Conservation (phyloP, 2,888 invertebrate species). For the Melinopterus prodromus region DNA sequence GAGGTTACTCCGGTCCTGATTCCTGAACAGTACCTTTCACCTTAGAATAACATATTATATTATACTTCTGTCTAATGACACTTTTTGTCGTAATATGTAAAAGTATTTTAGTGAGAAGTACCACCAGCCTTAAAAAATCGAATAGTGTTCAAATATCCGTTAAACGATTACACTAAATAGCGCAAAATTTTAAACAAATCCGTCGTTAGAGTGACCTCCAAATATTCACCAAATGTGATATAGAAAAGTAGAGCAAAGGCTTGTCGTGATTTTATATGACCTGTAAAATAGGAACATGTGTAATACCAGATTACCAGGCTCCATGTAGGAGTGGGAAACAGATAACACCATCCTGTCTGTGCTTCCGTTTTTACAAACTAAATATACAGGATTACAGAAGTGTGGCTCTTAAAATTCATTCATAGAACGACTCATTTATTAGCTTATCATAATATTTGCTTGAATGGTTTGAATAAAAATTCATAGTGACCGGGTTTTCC, state of each 20-base stretch:
- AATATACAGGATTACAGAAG: background rate
- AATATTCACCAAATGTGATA: background rate
- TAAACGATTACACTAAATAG: background rate
- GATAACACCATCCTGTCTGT: conserved; percentile 35
- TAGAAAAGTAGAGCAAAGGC: conserved; percentile 29
- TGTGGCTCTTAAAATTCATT: conserved; percentile 10
- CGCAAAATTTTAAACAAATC: conserved; percentile 12
- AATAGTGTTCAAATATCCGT: background rate
- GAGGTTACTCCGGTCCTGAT: too few species aligned
- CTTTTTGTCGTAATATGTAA: too few species aligned
- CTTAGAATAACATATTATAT: too few species aligned
- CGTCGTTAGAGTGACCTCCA: conserved; percentile 18
- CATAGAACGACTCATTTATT: conserved; percentile 10
- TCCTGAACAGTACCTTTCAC: too few species aligned
- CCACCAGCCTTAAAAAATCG: background rate
- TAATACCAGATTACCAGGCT: conserved; percentile 30
- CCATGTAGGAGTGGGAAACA: conserved; percentile 37
- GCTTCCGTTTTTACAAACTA: conserved; percentile 33
- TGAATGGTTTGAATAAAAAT: background rate
- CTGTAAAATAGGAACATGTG: conserved; percentile 39
- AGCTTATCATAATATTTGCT: background rate
- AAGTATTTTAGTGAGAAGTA: background rate
- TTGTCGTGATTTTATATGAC: conserved; percentile 31
- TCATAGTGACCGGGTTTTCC: background rate
- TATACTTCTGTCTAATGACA: too few species aligned